Percentiles rank a stretch among this genome's conserved stretches.
Evolutionary conservation across 1,140 invertebrate species (phyloP).

Genomic region (Nasonia giraulti): DNA sequence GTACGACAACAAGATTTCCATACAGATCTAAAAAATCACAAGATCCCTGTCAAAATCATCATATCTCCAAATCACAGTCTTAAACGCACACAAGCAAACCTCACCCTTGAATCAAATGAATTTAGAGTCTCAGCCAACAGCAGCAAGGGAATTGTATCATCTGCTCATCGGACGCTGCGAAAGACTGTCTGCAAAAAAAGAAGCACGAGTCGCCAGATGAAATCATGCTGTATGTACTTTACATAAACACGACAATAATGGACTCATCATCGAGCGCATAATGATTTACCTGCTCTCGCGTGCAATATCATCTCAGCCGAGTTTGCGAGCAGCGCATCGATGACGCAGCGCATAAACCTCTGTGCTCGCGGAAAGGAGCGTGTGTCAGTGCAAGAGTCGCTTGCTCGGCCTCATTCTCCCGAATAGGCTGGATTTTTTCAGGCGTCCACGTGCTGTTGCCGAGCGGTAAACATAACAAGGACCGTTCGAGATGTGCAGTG

Average conservation of each 20-base stretch:
- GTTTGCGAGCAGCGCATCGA: not conserved
- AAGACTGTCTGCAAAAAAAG: not conserved
- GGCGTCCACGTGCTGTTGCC: not conserved
- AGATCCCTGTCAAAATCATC: too few species aligned
- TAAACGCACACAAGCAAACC: not conserved
- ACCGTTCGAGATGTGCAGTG: too few species aligned
- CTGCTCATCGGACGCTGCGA: not conserved
- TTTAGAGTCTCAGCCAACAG: not conserved
- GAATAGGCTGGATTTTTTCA: conserved; percentile 18
- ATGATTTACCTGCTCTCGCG: conserved; percentile 10
- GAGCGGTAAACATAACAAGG: not conserved
- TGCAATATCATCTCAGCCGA: not conserved
- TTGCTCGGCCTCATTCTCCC: conserved; percentile 30
- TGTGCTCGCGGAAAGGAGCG: not conserved
- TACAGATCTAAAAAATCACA: conserved; percentile 4
- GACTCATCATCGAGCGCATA: not conserved
- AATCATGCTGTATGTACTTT: not conserved
- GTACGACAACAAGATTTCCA: not conserved
- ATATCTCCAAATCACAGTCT: too few species aligned
- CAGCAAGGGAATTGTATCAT: not conserved
- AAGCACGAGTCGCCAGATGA: not conserved
- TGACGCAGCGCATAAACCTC: not conserved
- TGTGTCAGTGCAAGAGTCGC: not conserved
- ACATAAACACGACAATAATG: not conserved
- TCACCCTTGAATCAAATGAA: not conserved